Conservation (phyloP, 2,797 vertebrate genomes). For the Megalops cyprinoides region DNA sequence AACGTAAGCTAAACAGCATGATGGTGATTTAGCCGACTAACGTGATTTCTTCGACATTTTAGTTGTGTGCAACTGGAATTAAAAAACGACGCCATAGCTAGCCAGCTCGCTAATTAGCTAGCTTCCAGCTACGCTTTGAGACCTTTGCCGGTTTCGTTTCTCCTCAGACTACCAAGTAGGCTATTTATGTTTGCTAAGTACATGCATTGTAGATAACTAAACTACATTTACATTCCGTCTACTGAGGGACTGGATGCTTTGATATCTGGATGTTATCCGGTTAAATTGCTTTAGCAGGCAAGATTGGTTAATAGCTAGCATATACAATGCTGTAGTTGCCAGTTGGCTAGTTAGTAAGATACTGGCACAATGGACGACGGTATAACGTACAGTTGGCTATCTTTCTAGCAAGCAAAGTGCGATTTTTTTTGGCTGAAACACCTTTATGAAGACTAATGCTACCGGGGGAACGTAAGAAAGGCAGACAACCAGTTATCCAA, state of each 20-base stretch:
- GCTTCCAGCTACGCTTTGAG: neutral
- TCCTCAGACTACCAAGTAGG: neutral
- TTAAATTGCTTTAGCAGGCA: neutral
- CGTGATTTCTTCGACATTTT: conserved; percentile 11
- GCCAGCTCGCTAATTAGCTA: neutral
- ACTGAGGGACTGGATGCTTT: no score
- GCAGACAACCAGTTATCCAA: no score
- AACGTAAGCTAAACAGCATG: conserved; percentile 43
- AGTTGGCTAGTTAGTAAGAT: neutral
- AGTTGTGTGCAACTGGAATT: neutral
- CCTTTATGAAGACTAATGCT: no score
- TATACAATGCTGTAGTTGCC: neutral
- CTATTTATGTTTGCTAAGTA: neutral
- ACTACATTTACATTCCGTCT: no score
- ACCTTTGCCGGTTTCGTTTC: no score
- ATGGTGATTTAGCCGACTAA: neutral
- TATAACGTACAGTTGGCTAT: no score
- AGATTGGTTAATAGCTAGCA: neutral
- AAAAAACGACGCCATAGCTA: conserved; percentile 33
- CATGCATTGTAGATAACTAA: neutral
- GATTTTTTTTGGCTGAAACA: no score
- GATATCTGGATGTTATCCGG: no score
- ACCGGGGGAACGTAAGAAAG: no score
- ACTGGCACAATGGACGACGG: no score
- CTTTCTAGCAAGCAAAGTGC: no score